Conservation (phyloP, 1,140 invertebrate species). For the Lasioglossum albipes region DNA sequence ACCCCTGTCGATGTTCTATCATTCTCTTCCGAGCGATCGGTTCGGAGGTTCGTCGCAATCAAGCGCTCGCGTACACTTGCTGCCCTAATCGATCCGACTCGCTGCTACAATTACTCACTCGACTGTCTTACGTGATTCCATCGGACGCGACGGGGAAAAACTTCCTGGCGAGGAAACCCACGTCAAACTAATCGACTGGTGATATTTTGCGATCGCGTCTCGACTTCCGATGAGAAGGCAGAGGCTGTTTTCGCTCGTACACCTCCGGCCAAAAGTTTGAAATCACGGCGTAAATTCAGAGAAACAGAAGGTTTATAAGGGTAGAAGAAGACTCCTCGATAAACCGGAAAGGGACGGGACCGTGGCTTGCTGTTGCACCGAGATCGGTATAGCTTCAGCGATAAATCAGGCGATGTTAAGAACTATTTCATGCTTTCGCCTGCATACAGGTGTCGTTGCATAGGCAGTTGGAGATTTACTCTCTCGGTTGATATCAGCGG, state of each 20-base stretch:
- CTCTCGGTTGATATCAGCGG: background rate
- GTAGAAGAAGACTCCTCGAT: too few relatives aligned
- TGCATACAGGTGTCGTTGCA: constrained; percentile 15
- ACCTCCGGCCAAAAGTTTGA: too few relatives aligned
- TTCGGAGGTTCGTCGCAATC: constrained; percentile 54
- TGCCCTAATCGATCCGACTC: constrained; percentile 53
- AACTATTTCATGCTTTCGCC: background rate
- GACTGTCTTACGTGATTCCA: constrained; percentile 45
- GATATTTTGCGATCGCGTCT: background rate
- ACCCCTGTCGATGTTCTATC: constrained; percentile 32
- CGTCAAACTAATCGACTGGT: background rate
- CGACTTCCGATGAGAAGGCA: background rate
- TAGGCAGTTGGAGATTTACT: background rate
- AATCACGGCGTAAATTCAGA: too few relatives aligned
- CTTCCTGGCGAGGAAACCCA: background rate
- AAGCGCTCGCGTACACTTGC: constrained; percentile 47
- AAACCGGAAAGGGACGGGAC: too few relatives aligned
- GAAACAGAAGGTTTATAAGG: too few relatives aligned
- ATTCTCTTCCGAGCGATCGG: constrained; percentile 54
- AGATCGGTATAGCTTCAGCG: too few relatives aligned
- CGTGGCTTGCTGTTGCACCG: too few relatives aligned
- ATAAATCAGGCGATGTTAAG: background rate
- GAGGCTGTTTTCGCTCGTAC: too few relatives aligned
- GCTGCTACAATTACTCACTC: constrained; percentile 46
- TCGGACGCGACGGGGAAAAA: background rate